Conservation (phyloP, 1,140 invertebrate species). For the Hydropsyche tenuis region DNA sequence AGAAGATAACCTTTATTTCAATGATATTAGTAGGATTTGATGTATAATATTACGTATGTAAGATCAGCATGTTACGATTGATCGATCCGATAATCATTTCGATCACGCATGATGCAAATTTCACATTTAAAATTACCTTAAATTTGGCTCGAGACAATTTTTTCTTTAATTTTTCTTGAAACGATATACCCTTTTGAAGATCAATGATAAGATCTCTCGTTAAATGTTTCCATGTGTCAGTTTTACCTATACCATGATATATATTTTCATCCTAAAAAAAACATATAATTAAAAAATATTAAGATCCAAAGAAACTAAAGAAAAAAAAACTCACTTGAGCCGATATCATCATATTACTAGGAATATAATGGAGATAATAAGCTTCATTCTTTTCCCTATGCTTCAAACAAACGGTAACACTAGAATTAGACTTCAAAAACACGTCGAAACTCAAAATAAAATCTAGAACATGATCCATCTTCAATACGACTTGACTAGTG, state of each 20-base stretch:
- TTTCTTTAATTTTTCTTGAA: conserved; percentile 70
- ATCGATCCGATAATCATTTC: no score
- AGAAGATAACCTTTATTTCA: no score
- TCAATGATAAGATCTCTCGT: conserved; percentile 91
- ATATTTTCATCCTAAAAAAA: conserved; percentile 73
- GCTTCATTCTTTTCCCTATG: conserved; percentile 77
- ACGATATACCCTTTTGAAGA: conserved; percentile 83
- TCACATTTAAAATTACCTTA: no score
- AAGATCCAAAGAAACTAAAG: background rate
- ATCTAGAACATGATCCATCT: conserved; percentile 76
- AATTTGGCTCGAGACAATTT: conserved; percentile 80
- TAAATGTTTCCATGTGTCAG: conserved; percentile 78
- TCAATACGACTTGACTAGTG: conserved; percentile 72
- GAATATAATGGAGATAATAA: conserved; percentile 85
- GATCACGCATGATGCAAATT: no score
- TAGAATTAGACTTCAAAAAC: conserved; percentile 76
- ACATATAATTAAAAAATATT: conserved; percentile 20
- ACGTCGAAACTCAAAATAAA: conserved; percentile 82
- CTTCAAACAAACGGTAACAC: conserved; percentile 78
- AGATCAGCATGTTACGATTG: no score
- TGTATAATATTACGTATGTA: no score
- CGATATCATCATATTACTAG: conserved; percentile 74
- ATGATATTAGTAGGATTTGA: no score
- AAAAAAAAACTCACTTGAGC: conserved; percentile 66
- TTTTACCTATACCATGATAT: conserved; percentile 84